Percentiles rank a stretch among this genome's conserved stretches.
Evolutionary conservation across 2,113 vertebrate genomes (phyloP).

Genomic region (Cryptotis parvus): DNA sequence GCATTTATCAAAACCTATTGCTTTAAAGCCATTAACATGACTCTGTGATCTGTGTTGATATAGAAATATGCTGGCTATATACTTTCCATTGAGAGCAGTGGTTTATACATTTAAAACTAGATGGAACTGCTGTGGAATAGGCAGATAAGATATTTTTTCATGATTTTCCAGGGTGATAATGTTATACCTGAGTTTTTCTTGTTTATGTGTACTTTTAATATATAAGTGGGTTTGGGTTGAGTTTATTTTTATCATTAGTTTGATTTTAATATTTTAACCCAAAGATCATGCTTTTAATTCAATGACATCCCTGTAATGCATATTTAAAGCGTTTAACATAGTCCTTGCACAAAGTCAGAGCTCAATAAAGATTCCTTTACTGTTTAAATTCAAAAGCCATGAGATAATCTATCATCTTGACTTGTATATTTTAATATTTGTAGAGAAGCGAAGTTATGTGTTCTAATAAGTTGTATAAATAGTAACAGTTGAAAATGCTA

Average conservation of each 20-base stretch:
- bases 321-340: conserved; percentile 16
- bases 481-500: not conserved
- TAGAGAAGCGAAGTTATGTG: not conserved
- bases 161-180: not conserved
- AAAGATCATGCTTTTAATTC: not conserved
- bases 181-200: not conserved
- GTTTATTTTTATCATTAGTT: conserved; percentile 35
- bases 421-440: not conserved
- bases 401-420: not conserved
- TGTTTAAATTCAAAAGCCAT: not conserved
- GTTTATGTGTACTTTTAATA: not conserved
- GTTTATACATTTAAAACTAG: not conserved
- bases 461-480: not conserved
- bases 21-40: not conserved
- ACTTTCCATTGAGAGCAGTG: not conserved
- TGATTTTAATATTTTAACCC: conserved; percentile 13
- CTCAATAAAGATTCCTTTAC: conserved; percentile 15
- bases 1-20: not conserved
- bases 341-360: not conserved
- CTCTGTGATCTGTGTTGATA: not conserved
- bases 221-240: not conserved
- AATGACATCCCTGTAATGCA: not conserved
- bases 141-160: not conserved
- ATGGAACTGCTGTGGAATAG: not conserved
- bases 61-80: not conserved